These are phyloP conservation scores for Heterochromis multidens DNA, from an alignment of 2,113 vertebrate genomes.

Conservation along the genomic window DNA sequence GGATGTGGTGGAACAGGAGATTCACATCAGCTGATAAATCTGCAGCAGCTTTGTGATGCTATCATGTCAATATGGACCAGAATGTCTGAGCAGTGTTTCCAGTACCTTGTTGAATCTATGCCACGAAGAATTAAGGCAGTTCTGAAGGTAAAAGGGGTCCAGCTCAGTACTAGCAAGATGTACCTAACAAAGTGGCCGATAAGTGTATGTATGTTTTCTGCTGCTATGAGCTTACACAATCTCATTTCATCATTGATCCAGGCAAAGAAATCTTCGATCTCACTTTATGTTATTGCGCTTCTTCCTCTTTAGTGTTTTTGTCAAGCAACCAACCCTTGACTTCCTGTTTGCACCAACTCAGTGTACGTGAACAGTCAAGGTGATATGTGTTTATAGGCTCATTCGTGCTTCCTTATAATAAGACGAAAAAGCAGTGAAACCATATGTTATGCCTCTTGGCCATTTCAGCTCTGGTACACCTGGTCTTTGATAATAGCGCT, in stretches of 20 bases:
- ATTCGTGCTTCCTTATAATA: neutral
- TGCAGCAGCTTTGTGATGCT: neutral
- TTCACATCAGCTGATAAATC: neutral
- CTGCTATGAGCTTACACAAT: neutral
- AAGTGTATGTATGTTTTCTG: neutral
- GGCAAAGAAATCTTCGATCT: neutral
- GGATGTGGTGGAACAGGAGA: neutral
- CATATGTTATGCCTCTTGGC: neutral
- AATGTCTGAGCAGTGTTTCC: neutral
- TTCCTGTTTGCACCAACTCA: neutral
- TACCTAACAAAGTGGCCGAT: neutral
- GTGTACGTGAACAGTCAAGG: neutral
- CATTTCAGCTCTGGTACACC: conserved; percentile 9
- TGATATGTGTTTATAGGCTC: neutral
- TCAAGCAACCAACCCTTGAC: neutral
- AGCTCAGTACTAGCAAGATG: neutral
- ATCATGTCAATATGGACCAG: neutral
- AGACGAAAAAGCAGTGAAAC: neutral
- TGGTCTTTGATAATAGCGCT: neutral
- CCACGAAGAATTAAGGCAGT: neutral
- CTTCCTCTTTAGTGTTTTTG: neutral
- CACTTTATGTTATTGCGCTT: neutral
- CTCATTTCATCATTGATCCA: neutral
- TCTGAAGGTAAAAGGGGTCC: neutral
- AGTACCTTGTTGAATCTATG: neutral